Percentiles rank a stretch among this genome's conserved stretches.
Evolutionary conservation across 2,888 invertebrate species (phyloP).

Genomic region (Lasioglossum calceatum): DNA sequence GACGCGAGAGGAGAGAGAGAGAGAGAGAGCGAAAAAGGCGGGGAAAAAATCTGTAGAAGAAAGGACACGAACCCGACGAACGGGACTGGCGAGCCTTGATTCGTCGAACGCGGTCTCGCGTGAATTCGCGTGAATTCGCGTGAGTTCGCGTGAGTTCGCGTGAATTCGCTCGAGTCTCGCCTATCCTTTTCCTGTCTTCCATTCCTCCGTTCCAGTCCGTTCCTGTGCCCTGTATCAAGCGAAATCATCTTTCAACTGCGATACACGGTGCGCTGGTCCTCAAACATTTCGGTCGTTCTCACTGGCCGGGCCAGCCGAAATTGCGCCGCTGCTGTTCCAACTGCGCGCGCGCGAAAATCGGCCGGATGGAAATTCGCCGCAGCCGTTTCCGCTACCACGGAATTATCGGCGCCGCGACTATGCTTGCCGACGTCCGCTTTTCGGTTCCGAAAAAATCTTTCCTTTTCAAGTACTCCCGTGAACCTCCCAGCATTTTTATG

Average conservation of each 20-base stretch:
- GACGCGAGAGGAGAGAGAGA: background rate
- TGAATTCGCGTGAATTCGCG: slow-evolving; percentile 28
- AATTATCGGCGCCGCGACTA: background rate
- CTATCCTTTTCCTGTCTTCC: background rate
- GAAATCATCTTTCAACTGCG: slow-evolving; percentile 46
- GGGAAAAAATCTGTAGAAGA: background rate
- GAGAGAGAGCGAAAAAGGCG: background rate
- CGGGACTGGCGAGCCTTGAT: slow-evolving; percentile 42
- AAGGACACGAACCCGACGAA: slow-evolving; percentile 17
- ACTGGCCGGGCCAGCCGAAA: slow-evolving; percentile 1
- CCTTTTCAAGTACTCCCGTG: background rate
- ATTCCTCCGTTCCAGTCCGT: background rate
- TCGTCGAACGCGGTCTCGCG: slow-evolving; percentile 28
- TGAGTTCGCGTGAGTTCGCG: too few species aligned
- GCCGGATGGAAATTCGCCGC: background rate
- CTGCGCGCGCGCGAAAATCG: background rate
- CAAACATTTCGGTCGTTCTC: slow-evolving; percentile 33
- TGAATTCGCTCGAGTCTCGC: slow-evolving; percentile 15
- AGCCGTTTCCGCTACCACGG: background rate
- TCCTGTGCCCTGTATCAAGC: slow-evolving; percentile 23
- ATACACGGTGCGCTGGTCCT: slow-evolving; percentile 22
- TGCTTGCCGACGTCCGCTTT: background rate
- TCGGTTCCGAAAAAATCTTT: background rate
- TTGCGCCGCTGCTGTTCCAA: background rate
- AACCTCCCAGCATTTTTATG: background rate